Base-by-base conservation (phyloP, 2,113 vertebrate genomes). In the Centropus bengalensis region DNA sequence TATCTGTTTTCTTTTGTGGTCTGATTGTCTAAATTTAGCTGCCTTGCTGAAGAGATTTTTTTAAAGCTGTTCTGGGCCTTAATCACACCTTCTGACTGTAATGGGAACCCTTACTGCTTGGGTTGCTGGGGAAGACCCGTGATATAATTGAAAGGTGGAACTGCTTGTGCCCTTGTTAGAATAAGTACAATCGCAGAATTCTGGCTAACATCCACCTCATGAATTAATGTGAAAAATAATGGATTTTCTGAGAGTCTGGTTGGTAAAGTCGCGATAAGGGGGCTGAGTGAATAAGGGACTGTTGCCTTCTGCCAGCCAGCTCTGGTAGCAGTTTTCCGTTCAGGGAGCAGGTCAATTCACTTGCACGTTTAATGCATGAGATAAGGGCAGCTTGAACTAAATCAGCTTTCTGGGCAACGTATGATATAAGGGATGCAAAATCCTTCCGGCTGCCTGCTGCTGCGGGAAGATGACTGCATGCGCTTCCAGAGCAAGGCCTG, bases 361-460 rank as follows among this genome's bases (percentile, higher is more conserved):
- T 91, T 55, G 88, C 88, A 81, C 68, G 5, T 70, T 74, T 95
- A 96, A 94, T 87, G 89, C 82, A 81, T 93, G 93, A 95, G 89
- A 86, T 80, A 78, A 93, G 79, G 58, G 76, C 78, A 73, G 80
- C 64, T 68, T 86, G 85, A 64, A 30, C 78, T 89, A 87, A 92
- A 96, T 82, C 19, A 88, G 82, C 79, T 90, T 93, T 89, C 84
- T 64, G 82, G 40, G 86, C 82, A 91, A 60, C 28, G 56, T 40
- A 60, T 42, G 87, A 90, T 86, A 81, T 67, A 24, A 88, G 78
- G 51, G 87, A 77, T 60, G 73, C 62, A 75, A 59, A 89, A 45
- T 38, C 67, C 69, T 82, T 7, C 90, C 67, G 81, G 51, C 84
- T 71, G 70, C 60, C 55, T 9, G 45, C 60, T 60, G 87, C 87